Base-by-base conservation (phyloP, 1,140 invertebrate genomes). In the Cepaea nemoralis region DNA sequence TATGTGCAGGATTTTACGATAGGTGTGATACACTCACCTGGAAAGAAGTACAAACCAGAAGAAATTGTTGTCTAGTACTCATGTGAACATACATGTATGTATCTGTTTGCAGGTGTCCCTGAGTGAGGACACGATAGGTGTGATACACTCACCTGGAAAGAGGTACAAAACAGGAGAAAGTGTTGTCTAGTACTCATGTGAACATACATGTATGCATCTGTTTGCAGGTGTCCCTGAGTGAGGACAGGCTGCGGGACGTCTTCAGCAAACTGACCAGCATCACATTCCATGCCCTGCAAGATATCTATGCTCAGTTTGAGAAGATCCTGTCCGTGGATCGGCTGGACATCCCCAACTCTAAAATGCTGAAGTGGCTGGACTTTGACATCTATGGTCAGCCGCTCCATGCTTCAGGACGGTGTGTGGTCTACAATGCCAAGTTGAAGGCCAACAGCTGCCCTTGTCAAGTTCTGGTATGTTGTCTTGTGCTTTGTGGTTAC, bases 361-460 rank as follows among this genome's bases (percentile, higher is more conserved):
- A 79, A 63, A 81, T 40, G 80, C 81, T 89, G 0, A 89, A 89
- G 79, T 89, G 88, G 88, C 59, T 78, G 27, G 88, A 89, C 78
- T 89, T 89, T 83, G 87, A 89, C 77, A 87, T 89, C 14, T 88
- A 88, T 77, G 86, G 87, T 0, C 87, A 89, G 81, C 88, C 89
- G 16, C 66, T 90, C 10, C 88, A 89, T 78, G 85, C 86, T 14
- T 90, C 89, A 24, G 88, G 89, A 42, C 81, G 85, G 50, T 89
- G 88, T 80, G 83, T 90, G 22, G 88, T 90, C 1, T 90, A 90
- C 73, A 88, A 89, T 84, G 88, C 89, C 12, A 90, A 89, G 73
- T 70, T 88, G 35, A 85, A 81, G 39, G 76, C 77, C 22, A 85
- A 84, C n/a, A 84, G 80, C 74, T 80, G 84, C 27, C 83, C 86